Conservation (phyloP, 2,113 vertebrate genomes). For the Leptodactylus fuscus region DNA sequence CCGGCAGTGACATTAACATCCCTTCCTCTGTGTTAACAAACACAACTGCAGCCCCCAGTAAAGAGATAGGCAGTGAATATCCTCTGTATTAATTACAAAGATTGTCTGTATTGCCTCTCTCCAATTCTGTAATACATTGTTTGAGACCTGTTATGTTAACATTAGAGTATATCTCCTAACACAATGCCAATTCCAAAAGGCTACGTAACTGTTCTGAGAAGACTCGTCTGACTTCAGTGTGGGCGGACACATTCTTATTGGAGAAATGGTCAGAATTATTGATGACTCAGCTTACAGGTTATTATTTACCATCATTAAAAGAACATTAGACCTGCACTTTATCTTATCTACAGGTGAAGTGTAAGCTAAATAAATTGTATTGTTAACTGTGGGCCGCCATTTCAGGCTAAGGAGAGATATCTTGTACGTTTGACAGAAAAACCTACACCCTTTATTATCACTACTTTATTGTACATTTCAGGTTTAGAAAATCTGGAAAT, state of each 20-base stretch:
- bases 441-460: no score
- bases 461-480: not conserved
- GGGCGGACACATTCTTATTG: not conserved
- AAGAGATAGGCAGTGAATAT: not conserved
- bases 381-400: not conserved
- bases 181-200: not conserved
- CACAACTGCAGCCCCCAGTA: not conserved
- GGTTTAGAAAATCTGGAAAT: no score
- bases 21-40: conserved; percentile 37
- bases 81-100: conserved; percentile 4
- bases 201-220: not conserved
- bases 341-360: conserved; percentile 16
- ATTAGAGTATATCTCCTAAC: not conserved
- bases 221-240: not conserved
- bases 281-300: not conserved
- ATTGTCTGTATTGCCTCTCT: not conserved
- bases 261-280: not conserved
- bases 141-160: not conserved
- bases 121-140: not conserved
- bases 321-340: not conserved
- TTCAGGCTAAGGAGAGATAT: not conserved
- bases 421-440: no score
- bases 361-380: not conserved
- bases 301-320: conserved; percentile 3
- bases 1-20: conserved; percentile 43